Base-by-base conservation (phyloP, 2,113 vertebrate genomes). In the Apodemus sylvaticus region DNA sequence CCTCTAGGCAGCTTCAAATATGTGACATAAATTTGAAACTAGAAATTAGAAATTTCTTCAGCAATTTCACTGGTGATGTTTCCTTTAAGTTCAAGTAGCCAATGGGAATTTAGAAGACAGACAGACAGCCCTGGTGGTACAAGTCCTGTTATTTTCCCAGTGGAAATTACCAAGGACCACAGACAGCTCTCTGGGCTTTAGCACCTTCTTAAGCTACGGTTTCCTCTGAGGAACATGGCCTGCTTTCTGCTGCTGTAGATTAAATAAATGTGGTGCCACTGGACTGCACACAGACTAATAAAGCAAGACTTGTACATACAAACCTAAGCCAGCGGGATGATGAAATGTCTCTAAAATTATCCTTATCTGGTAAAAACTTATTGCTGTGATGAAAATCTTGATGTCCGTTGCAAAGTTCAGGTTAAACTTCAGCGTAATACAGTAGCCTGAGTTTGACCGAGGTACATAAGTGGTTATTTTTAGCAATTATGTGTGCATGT, bases 331-430 rank as follows among this genome's bases (percentile, higher is more conserved):
- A 6, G 29, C 36, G 5, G 5, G 68, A 96, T 93, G 93, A 97
- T 91, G 96, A 95, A 96, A 96, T 94, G 79, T 87, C 94, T 36
- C 94, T 95, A 98, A 97, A 97, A 97, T 95, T 95, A 97, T 95
- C 93, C 93, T 89, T 96, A 97, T 94, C 95, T 97, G 79, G 93
- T 88, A 92, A 96, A 83, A 97, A 97, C 95, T 95, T 97, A 97
- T 95, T 93, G 89, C 96, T 89, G 83, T 91, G 96, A 97, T 96
- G 96, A 98, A 98, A 98, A 96, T 96, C 95, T 94, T 96, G 95
- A 96, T 94, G 90, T 94, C 64, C 89, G 73, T 95, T 91, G 91
- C 95, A 93, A 96, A 95, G 95, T 97, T 97, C 94, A 94, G 94
- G 94, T 96, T 97, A 96, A 97, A 96, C 78, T 89, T 86, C 74